phyloP scores from a whole-genome alignment of 2,113 vertebrate genomes.

The Phrynosoma blainvillii region DNA sequence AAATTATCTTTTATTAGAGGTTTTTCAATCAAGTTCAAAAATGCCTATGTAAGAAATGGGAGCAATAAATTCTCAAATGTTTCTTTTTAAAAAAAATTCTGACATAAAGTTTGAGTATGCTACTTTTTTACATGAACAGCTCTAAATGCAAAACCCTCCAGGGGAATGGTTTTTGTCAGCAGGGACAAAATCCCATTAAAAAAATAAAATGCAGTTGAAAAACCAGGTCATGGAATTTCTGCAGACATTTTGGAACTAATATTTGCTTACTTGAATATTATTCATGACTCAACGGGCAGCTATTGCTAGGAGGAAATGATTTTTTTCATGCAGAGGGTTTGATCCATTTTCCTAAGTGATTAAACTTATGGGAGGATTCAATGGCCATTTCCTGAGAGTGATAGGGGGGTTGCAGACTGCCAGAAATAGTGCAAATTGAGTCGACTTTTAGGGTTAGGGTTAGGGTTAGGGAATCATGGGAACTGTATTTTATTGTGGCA shows the following conservation, averaged over 20 bases:
- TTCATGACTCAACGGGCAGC: not conserved
- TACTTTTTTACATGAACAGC: not conserved
- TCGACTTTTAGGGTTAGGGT: no score
- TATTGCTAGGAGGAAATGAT: not conserved
- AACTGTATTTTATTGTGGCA: no score
- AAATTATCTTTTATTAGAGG: constrained; percentile 16
- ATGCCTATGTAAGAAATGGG: not conserved
- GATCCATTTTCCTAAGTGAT: not conserved
- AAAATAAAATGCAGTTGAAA: not conserved
- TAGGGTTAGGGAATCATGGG: no score
- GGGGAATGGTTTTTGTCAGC: not conserved
- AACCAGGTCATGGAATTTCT: constrained; percentile 26
- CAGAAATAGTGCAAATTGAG: no score
- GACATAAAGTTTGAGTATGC: not conserved
- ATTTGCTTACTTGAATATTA: constrained; percentile 5
- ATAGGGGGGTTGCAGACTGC: no score
- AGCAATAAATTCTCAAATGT: not conserved
- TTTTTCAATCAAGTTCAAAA: not conserved
- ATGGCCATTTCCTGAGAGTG: not conserved
- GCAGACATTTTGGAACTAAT: not conserved
- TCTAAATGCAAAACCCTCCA: constrained; percentile 3
- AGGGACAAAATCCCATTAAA: constrained; percentile 1
- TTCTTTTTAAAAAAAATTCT: not conserved
- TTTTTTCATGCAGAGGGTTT: not conserved
- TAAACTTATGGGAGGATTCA: not conserved